These are phyloP conservation scores for Metacarcinus magister DNA, from an alignment of 2,888 invertebrate genomes.

Conservation along the genomic window DNA sequence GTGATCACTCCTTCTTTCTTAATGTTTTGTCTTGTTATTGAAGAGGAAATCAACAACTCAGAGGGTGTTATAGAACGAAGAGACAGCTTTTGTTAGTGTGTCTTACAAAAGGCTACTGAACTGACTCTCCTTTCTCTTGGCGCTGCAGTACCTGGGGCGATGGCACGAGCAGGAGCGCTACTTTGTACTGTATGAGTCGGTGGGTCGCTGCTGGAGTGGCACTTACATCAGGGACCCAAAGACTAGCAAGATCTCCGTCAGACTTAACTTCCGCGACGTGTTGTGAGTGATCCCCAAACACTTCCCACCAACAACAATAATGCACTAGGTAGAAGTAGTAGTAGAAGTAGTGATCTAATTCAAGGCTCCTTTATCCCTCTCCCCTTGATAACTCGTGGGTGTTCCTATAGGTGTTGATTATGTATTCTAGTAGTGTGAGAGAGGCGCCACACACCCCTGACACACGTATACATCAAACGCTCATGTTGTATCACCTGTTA, in stretches of 20 bases:
- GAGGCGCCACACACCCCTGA: not conserved
- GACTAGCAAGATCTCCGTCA: slow-evolving; percentile 72
- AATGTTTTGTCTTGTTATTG: not conserved
- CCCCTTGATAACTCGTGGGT: not conserved
- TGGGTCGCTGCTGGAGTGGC: slow-evolving; percentile 81
- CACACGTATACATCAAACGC: not conserved
- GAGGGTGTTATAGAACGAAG: not conserved
- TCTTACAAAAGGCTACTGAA: not conserved
- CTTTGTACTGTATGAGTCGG: slow-evolving; percentile 77
- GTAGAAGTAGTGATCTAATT: not conserved
- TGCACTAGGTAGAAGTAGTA: not conserved
- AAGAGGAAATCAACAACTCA: not conserved
- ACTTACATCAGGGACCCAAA: slow-evolving; percentile 77
- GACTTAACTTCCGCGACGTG: slow-evolving; percentile 72
- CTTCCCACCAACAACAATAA: not conserved
- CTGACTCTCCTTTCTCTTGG: not conserved
- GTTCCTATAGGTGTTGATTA: not conserved
- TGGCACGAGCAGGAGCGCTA: slow-evolving; percentile 81
- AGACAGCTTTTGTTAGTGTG: too few relatives aligned
- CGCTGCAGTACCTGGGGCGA: slow-evolving; percentile 75
- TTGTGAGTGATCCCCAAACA: slow-evolving; percentile 66
- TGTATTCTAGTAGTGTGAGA: not conserved
- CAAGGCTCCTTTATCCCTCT: not conserved
- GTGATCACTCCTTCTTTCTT: not conserved
- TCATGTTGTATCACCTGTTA: not conserved